Base-by-base conservation (phyloP, 2,888 invertebrate species). In the Odontothrips loti region DNA sequence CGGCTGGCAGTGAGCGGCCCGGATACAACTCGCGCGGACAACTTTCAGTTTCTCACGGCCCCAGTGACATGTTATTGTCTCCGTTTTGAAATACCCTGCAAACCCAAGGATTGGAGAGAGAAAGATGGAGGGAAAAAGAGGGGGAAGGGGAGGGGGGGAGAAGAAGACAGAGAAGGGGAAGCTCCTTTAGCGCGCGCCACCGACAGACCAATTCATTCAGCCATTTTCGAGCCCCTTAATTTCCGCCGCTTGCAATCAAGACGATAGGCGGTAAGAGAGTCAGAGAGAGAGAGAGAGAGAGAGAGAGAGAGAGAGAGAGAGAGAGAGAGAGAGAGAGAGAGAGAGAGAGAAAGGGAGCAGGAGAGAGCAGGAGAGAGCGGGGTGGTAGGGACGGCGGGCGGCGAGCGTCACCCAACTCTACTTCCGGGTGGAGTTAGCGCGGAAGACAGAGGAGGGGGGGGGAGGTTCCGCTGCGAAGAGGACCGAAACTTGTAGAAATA, bases 401-500 rank as follows among this genome's bases (percentile, higher is more conserved):
- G 58, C 58, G 17, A 58, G 12, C 51, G 15, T 20, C 51, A 51
- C 51, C 51, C 51, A 51, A 51, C 51, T 51, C 58, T 6, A 20
- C 58, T 58, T 58, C n/a, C 58, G 20, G 12, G 58, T 58, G 17
- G 58, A 17, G 58, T 51, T 17, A 17, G n/a, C 58, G 34, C 34
- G 51, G 51, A 10, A 2, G 51, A 10, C 1, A 10, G 51, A 10
- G 51, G 51, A 10, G 51, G 34, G 34, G 34, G 34, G 34, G 34
- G 34, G 34, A 6, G 34, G 51, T 23, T 4, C 63, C n/a, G 63
- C 63, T n/a, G 17, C n/a, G 63, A n/a, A 1, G 63, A 63, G 63
- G 63, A 48, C 63, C 63, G 23, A 68, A 68, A 68, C 68, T 23
- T 68, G 23, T 23, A 68, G 68, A 68, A 68, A 68, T 68, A 68